These are phyloP conservation scores for Rhamphomyia laevipes DNA, from an alignment of 2,888 invertebrate genomes.

Conservation along the genomic window DNA sequence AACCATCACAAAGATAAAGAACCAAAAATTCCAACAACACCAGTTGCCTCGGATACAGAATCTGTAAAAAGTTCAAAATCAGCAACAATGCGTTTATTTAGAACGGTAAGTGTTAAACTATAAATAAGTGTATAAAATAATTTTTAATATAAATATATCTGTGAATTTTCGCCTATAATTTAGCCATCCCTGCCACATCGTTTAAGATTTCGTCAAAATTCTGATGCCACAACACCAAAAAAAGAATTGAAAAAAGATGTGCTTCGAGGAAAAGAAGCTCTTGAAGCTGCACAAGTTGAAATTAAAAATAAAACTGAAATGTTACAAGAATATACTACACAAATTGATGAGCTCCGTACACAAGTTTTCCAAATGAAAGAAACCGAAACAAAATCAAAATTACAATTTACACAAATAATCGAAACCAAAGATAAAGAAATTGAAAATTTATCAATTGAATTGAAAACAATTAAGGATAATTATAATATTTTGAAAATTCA, in stretches of 20 bases:
- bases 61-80: slow-evolving; percentile 14
- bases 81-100: slow-evolving; percentile 13
- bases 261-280: slow-evolving; percentile 40
- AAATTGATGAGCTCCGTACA: slow-evolving; percentile 41
- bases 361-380: slow-evolving; percentile 36
- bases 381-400: slow-evolving; percentile 26
- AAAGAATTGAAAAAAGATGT: slow-evolving; percentile 35
- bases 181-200: slow-evolving; percentile 36
- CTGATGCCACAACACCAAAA: slow-evolving; percentile 29
- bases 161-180: slow-evolving; percentile 20
- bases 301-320: slow-evolving; percentile 42
- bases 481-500: slow-evolving; percentile 22
- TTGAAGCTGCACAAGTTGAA: slow-evolving; percentile 34
- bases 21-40: slow-evolving; percentile 17
- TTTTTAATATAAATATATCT: too few relatives aligned
- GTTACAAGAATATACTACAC: slow-evolving; percentile 40
- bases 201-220: slow-evolving; percentile 29
- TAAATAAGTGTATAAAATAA: too few relatives aligned
- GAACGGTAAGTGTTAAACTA: slow-evolving; percentile 14
- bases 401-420: slow-evolving; percentile 21
- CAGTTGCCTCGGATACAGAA: slow-evolving; percentile 11
- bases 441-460: slow-evolving; percentile 22
- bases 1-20: slow-evolving; percentile 32
- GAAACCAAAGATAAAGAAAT: slow-evolving; percentile 23
- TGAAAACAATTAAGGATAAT: slow-evolving; percentile 21